phyloP scores from a whole-genome alignment of 1,140 invertebrate species.

The Rhagoletis zephyria region DNA sequence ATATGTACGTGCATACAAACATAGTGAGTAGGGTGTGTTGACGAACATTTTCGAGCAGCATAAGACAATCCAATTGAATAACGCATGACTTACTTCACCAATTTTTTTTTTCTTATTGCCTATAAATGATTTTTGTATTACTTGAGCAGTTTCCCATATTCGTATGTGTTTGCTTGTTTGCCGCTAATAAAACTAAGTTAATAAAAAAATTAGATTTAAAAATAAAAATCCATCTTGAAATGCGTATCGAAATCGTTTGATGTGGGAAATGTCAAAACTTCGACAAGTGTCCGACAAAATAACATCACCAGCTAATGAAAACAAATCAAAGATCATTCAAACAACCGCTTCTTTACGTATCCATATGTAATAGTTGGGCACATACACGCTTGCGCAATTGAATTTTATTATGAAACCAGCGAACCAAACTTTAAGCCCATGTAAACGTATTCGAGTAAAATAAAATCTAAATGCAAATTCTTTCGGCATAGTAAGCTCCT shows the following conservation, averaged over 20 bases:
- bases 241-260: conserved; percentile 53
- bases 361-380: too few species aligned
- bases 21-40: too few species aligned
- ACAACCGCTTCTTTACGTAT: too few species aligned
- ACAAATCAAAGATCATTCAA: not conserved
- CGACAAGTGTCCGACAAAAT: conserved; percentile 51
- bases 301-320: not conserved
- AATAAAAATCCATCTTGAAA: conserved; percentile 29
- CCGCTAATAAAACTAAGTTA: not conserved
- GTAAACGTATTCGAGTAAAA: too few species aligned
- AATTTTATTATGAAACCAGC: too few species aligned
- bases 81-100: not conserved
- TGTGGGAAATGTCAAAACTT: conserved; percentile 55
- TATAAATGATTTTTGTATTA: not conserved
- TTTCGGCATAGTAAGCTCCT: too few species aligned
- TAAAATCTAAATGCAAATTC: too few species aligned
- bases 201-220: conserved; percentile 1
- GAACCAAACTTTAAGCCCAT: too few species aligned
- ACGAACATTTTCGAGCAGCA: not conserved
- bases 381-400: too few species aligned
- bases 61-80: conserved; percentile 33
- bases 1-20: too few species aligned
- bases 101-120: not conserved
- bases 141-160: not conserved
- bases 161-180: not conserved